Conservation (phyloP, 2,888 invertebrate genomes). For the Euspilapteryx auroguttella region DNA sequence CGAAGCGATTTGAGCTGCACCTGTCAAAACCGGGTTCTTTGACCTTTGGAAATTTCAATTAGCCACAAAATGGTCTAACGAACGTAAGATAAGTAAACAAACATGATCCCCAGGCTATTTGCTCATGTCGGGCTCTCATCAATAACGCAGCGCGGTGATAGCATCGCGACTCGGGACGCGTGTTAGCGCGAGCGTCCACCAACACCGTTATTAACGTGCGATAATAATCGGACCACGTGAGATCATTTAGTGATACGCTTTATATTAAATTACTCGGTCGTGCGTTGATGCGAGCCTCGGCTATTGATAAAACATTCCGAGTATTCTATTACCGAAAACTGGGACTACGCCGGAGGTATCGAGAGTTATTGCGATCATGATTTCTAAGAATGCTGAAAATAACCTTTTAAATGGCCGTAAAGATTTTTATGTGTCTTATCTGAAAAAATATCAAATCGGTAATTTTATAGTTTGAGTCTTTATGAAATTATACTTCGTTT, state of each 20-base stretch:
- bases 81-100: conserved; percentile 47
- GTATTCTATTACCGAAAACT: conserved; percentile 58
- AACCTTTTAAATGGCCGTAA: conserved; percentile 6
- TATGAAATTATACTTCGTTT: too few relatives aligned
- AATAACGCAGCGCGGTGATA: conserved; percentile 41
- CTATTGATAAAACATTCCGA: conserved; percentile 41
- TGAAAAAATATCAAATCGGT: too few relatives aligned
- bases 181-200: conserved; percentile 47
- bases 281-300: conserved; percentile 24
- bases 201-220: conserved; percentile 56
- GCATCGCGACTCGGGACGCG: conserved; percentile 52
- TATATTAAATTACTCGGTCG: conserved; percentile 62
- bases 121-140: conserved; percentile 49
- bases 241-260: conserved; percentile 61
- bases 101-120: conserved; percentile 54
- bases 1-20: conserved; percentile 50
- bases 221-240: conserved; percentile 45
- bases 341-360: conserved; percentile 42
- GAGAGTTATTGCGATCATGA: conserved; percentile 16
- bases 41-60: conserved; percentile 36
- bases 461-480: too few relatives aligned
- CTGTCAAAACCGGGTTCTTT: conserved; percentile 45
- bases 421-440: too few relatives aligned
- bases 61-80: conserved; percentile 36
- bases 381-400: conserved; percentile 15